Base-by-base conservation (phyloP, 2,113 vertebrate species). In the mouse (Mus musculus) region DNA sequence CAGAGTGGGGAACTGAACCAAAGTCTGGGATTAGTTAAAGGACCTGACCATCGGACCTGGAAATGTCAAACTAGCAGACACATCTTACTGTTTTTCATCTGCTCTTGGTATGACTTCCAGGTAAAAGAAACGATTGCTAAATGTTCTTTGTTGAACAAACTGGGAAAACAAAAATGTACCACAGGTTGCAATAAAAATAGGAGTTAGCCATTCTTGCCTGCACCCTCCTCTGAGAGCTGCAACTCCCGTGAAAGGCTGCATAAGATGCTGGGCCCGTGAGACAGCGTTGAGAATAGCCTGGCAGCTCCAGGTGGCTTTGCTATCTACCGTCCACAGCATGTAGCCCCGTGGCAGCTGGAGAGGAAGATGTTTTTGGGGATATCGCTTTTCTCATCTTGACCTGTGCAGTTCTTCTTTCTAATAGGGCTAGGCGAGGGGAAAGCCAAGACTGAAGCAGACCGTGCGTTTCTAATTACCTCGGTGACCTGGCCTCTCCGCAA, bases 391-490 rank as follows among this genome's bases (percentile, higher is more conserved):
- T 87, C 93, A 92, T 30, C 39, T 36, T 63, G 46, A 54, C 49
- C 73, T 77, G 22, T 61, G 82, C 3, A 20, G 13, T 81, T 71
- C 71, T 89, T 81, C 73, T 92, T 42, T 77, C 49, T 84, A 88
- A 65, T 87, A 73, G 20, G 63, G 28, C 89, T 88, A 72, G 90
- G 82, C 24, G 76, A 22, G 80, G 63, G 67, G 39, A 56, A 96
- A 90, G 36, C n/a, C 11, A 90, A 65, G 95, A 85, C 81, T 80
- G 36, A 96, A 95, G 81, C 5, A 54, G 93, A 87, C 49, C 42
- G 56, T 71, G 65, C 36, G 77, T 61, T 96, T 96, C 93, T 93
- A 65, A 89, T 33, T 28, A 78, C 96, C 95, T 95, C 94, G 89
- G 97, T 84, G 96, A 95, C 86, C 63, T 22, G 75, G 49, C 42